Evolutionary conservation across 2,888 invertebrate genomes (phyloP), one percentile per base, ranked within the genome.

Genomic region (Marronus borbonicus): DNA sequence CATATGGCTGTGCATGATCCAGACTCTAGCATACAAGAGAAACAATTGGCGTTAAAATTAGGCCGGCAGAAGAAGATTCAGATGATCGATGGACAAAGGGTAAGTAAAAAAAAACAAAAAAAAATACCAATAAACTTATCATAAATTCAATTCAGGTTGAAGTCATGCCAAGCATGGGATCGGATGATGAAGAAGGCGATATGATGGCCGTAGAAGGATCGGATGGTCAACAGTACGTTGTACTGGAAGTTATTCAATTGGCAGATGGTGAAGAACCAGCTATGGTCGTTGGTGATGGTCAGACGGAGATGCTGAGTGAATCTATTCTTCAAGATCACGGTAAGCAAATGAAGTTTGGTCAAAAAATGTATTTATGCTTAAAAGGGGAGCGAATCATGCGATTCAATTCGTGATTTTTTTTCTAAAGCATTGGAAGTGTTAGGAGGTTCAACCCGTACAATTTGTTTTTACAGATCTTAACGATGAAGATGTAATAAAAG

Each of bases 1-100:
- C 98, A 98, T 86, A 93, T 98, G 92, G 96, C 96, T 3, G 91
- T 95, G 0, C 98, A 98, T 85, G 97, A 97, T 89, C 96, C 96
- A 0, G 95, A 96, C 52, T 94, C 95, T 0, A 92, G 93, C 7
- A 91, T 94, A 39, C 93, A 93, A 74, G 93, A 95, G 84, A 92
- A 93, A 79, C 93, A 94, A 28, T 89, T 94, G 1, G 95, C 95
- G 0, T 89, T 96, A 7, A 96, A 95, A 86, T 86, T 96, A 31
- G 96, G 96, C 5, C 90, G 96, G 14, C 94, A 95, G 88, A 94
- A 93, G 89, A 93, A 94, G 85, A 91, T 95, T 79, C 94, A 94
- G 84, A 90, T 93, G 80, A 92, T 93, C 68, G 91, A 91, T 78
- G 89, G 90, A 0, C 90, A 90, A 82, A 88, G 88, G 82, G 84